Evolutionary conservation across 92 coral and sea anemone species (phyloP), one percentile per base, ranked within the genome.

Genomic region (Zoanthus sansibaricus): DNA sequence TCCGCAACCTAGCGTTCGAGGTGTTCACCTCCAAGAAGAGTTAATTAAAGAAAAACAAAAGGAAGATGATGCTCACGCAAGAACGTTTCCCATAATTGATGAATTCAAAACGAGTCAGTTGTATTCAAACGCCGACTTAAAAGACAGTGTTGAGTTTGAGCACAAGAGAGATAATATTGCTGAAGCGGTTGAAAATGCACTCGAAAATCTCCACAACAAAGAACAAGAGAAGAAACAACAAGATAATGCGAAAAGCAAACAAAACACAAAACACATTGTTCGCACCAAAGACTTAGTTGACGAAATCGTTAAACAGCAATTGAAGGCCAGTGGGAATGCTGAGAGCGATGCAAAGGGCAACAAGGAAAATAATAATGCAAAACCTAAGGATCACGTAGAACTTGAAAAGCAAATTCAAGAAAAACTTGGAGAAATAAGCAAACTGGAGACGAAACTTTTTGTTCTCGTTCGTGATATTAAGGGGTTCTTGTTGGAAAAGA

Each of bases 11-110:
- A 83, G 83, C 62, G n/a, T 67, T 12, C 59, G 75, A 47, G 49
- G 85, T 52, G 42, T 79, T 42, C 84, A 62, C 72, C 84, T 61
- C 55, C 84, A 79, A 17, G 20, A 31, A 46, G 61, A 80, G 13
- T 25, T 91, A 16, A 79, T 91, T 25, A 87, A 89, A 33, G 89
- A 94, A 75, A 76, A 82, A 18, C 66, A 69, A 45, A 75, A 86
- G 37, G 91, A 87, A 11, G 91, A 82, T 59, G 95, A 92, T 46
- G 91, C 95, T 6, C 86, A 93, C 71, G 83, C 87, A 31, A 83
- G 93, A 42, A 92, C 95, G 11, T 94, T 94, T 77, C 98, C 98
- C 1, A 77, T 94, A 30, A 92, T 94, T 93, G 93, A 91, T 72
- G 93, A 89, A 9, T 94, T 94, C 62, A 94, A 94, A 84, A 75